Evolutionary conservation across 1,140 invertebrate genomes (phyloP), one percentile per base, ranked within the genome.

Genomic region (Anastatus disparis): DNA sequence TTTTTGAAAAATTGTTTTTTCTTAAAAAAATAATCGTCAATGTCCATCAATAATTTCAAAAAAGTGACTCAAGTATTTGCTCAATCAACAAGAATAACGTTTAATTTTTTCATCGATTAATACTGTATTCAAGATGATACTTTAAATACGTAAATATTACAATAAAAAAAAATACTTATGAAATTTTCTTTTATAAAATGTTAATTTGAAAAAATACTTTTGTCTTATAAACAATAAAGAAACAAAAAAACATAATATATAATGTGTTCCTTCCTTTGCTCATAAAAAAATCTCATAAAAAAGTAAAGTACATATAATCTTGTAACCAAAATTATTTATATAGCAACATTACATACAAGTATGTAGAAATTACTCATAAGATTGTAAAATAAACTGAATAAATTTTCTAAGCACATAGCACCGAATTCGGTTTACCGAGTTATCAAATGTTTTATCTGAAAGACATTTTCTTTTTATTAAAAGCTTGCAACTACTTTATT

Each of bases 291-390:
- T 68, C 53, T 27, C 27, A 48, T 1, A 35, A 38, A 26, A 48
- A 48, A 22, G n/a, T 67, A 67, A n/a, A 46, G 27, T 50, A 68
- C n/a, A n/a, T 69, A 59, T 59, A 50, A 59, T 68, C 20, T 26
- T 59, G 9, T 68, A 68, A 24, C 22, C 65, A 27, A 58, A 27
- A 56, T 13, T 38, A n/a, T 24, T 67, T 58, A 44, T 58, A 58
- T 35, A 24, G 40, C 24, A 24, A 24, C 3, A 50, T 35, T 6
- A 10, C 31, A 10, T 6, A 10, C 31, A 35, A 35, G 10, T 35
- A 35, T 10, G 31, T 35, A 35, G 31, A 35, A 35, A 35, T 35
- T 35, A 6, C 31, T 10, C n/a, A n/a, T n/a, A n/a, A n/a, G 31
- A 35, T 35, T 35, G 10, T 35, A 35, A 56, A 56, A 15, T 3